A percentile compares a stretch with the other conserved stretches of the same genome.
Conservation (phyloP, 2,888 invertebrate genomes). For the Stramonita haemastoma region DNA sequence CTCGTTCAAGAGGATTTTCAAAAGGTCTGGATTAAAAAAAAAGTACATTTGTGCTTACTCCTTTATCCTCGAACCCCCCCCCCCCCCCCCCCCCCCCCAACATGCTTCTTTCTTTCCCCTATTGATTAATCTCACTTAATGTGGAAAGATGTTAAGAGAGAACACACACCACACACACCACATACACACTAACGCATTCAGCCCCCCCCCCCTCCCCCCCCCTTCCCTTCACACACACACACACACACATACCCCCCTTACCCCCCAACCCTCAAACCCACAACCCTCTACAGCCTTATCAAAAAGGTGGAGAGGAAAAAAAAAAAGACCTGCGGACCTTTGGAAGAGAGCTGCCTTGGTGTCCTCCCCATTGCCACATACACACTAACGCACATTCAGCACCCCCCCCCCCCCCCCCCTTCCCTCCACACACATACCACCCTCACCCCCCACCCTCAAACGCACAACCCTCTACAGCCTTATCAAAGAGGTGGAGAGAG, state of each 20-base stretch:
- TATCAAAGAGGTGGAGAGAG: neutral
- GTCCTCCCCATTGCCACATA: conserved; percentile 83
- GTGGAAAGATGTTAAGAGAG: neutral
- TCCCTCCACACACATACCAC: neutral
- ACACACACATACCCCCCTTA: no score
- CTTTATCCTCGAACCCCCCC: no score
- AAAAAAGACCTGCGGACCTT: conserved; percentile 57
- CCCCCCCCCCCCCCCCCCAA: no score
- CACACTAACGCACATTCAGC: neutral
- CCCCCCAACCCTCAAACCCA: neutral
- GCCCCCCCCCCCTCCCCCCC: neutral
- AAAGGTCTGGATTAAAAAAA: no score
- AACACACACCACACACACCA: neutral
- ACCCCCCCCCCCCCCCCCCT: neutral
- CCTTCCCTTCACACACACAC: neutral
- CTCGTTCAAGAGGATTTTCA: no score
- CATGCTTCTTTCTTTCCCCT: neutral
- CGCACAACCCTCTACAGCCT: no score
- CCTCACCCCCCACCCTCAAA: neutral
- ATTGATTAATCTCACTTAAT: neutral
- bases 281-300: no score
- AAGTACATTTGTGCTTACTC: no score
- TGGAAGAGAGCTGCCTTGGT: conserved; percentile 84
- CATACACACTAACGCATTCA: neutral
- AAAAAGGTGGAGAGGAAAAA: neutral